These are phyloP conservation scores for Athetis lepigone DNA, from an alignment of 2,888 invertebrate genomes.

Conservation along the genomic window DNA sequence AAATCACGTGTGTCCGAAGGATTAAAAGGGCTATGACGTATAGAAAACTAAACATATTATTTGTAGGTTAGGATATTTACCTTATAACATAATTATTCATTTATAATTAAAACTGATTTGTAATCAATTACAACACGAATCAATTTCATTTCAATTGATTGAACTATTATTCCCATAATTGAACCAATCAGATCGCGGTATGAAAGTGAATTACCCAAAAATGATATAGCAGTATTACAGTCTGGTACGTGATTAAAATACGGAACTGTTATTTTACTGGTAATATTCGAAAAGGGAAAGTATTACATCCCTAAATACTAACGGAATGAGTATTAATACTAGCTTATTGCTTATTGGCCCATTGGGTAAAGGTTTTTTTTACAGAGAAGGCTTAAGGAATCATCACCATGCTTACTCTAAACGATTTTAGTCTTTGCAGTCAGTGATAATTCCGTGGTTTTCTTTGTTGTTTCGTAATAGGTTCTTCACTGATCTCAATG, in stretches of 20 bases:
- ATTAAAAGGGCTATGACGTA: no score
- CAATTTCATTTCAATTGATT: conserved; percentile 19
- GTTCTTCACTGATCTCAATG: no score
- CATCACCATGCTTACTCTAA: no score
- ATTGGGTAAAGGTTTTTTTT: no score
- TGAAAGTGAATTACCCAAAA: conserved; percentile 32
- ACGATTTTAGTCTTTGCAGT: no score
- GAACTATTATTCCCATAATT: conserved; percentile 17
- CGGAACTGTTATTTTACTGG: neutral
- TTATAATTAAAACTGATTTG: conserved; percentile 17
- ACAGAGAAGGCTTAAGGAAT: no score
- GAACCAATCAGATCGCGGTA: conserved; percentile 9
- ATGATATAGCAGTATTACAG: conserved; percentile 28
- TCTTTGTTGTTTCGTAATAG: no score
- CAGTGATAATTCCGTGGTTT: no score
- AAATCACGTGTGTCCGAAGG: no score
- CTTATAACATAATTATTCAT: neutral
- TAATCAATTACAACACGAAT: conserved; percentile 26
- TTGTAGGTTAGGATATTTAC: no score
- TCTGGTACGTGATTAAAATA: conserved; percentile 39
- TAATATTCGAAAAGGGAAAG: neutral
- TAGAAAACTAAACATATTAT: no score
- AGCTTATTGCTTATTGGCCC: no score
- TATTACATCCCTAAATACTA: conserved; percentile 4
- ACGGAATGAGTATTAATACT: neutral